Evolutionary conservation across 2,888 invertebrate genomes (phyloP), one percentile per base, ranked within the genome.

Genomic region (Nymphalis c-album): DNA sequence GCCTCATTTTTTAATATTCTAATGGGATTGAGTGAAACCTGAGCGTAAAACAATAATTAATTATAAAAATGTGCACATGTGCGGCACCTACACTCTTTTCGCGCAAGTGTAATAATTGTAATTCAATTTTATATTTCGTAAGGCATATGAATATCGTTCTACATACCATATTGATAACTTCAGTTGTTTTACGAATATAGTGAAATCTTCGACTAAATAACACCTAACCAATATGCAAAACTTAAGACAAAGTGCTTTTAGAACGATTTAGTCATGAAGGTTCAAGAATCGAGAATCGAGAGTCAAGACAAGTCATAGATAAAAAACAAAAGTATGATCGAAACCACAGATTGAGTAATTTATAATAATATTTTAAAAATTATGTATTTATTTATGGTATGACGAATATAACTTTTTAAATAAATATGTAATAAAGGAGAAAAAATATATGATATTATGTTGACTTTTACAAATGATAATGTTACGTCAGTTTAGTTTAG

Each of bases 1-100:
- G 99, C 99, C 76, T 98, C 98, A 93, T 96, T 95, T 88, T 97
- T 99, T 77, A 99, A 93, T 82, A 99, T 96, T 87, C 98, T 95
- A 48, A 99, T 96, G 64, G 99, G 98, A 91, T 98, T 98, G 76
- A 99, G 91, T 73, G 97, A 96, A 80, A 96, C 95, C 96, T 97
- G 79, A 60, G 80, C 61, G 68, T 75, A 77, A 69, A 63, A 71
- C 20, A 46, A 40, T 18, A 35, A 62, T 58, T 71, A 73, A 69
- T 53, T 48, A 31, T 40, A 55, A 70, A 69, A 67, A 67, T 65
- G 67, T 73, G 64, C 67, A 71, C 73, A 74, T 73, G 73, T 74
- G 73, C 71, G 71, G 67, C 65, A 20, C 16, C 61, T 26, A 46
- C 53, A 50, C 17, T 18, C 51, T 40, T 40, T 40, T 40, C 40